Conservation (phyloP, 2,797 vertebrate genomes). For the Lagorchestes hirsutus region DNA sequence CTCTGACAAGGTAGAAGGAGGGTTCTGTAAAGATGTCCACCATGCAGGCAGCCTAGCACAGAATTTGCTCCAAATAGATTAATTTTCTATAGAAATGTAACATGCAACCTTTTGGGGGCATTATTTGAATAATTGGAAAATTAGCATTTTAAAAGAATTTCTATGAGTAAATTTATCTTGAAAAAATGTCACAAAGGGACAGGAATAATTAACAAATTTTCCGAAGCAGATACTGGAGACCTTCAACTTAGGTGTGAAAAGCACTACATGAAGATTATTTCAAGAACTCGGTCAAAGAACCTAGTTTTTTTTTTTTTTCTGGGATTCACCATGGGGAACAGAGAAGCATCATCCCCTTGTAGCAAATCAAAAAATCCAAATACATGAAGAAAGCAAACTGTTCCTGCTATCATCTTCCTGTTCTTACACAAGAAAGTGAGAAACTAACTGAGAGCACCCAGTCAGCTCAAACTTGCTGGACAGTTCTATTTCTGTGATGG, state of each 20-base stretch:
- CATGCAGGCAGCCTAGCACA: conserved; percentile 61
- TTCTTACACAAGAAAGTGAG: conserved; percentile 41
- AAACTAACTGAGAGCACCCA: conserved; percentile 8
- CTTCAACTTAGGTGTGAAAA: conserved; percentile 70
- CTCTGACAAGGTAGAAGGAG: conserved; percentile 2
- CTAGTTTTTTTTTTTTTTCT: neutral
- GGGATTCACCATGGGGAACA: conserved; percentile 8
- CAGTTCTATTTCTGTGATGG: conserved; percentile 3
- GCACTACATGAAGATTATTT: neutral
- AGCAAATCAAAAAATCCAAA: neutral
- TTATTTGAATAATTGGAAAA: conserved; percentile 75
- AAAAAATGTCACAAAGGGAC: conserved; percentile 76
- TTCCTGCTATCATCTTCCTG: conserved; percentile 30
- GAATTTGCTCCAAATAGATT: conserved; percentile 73
- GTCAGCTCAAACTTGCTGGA: conserved; percentile 15
- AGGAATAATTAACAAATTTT: conserved; percentile 82
- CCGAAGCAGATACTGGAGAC: conserved; percentile 78
- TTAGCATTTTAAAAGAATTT: conserved; percentile 82
- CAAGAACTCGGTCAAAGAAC: conserved; percentile 57
- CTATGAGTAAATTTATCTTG: conserved; percentile 82
- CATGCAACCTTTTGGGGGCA: conserved; percentile 70
- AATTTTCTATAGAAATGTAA: conserved; percentile 73
- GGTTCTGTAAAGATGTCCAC: conserved; percentile 61
- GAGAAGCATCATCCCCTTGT: neutral
- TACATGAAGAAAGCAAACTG: neutral